These are phyloP conservation scores for Spilosoma lubricipeda DNA, from an alignment of 2,888 invertebrate species.

Conservation along the genomic window DNA sequence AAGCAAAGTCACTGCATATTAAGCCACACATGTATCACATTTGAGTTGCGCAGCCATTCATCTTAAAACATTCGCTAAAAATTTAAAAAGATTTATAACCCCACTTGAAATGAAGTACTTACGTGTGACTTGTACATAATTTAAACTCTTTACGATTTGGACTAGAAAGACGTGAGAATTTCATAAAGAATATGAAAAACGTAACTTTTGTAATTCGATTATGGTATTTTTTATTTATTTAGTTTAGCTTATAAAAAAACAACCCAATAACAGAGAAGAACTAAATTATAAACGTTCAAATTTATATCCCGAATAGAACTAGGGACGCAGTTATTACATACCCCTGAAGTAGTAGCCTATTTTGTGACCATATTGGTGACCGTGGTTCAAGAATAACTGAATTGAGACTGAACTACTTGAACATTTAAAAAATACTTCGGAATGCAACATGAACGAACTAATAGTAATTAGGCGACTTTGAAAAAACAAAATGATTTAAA, in stretches of 20 bases:
- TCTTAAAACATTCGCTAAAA: conserved; percentile 22
- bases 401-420: too few relatives aligned
- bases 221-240: neutral
- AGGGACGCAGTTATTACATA: neutral
- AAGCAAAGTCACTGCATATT: conserved; percentile 33
- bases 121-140: neutral
- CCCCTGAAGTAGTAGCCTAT: neutral
- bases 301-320: neutral
- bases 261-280: neutral
- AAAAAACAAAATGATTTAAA: conserved; percentile 47
- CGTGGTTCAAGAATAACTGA: neutral
- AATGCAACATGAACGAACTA: conserved; percentile 14
- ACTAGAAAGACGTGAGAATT: neutral
- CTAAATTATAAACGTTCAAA: neutral
- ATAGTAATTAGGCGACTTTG: conserved; percentile 48
- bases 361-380: neutral
- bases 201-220: neutral
- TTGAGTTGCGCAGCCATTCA: conserved; percentile 18
- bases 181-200: neutral
- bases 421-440: neutral
- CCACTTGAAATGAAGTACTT: conserved; percentile 31
- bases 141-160: neutral
- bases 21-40: conserved; percentile 30
- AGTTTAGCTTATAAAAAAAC: neutral
- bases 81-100: conserved; percentile 36